These are phyloP conservation scores for Ictalurus punctatus DNA, from an alignment of 2,113 vertebrate species.

Conservation along the genomic window DNA sequence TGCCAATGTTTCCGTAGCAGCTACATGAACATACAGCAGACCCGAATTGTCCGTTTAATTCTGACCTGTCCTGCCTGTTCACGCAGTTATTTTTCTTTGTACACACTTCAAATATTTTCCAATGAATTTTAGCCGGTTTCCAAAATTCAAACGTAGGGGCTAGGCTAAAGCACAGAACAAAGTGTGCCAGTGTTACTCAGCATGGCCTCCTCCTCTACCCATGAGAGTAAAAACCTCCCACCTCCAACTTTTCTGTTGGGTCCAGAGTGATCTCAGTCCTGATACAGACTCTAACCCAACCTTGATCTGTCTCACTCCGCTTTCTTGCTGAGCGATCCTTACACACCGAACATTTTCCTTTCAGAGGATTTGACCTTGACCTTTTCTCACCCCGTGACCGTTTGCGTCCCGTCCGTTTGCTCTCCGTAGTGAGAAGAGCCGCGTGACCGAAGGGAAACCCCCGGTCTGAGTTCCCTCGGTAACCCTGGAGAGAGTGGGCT, in stretches of 20 bases:
- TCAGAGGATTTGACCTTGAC: neutral
- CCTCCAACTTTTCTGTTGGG: neutral
- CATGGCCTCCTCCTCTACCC: neutral
- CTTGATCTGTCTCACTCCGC: neutral
- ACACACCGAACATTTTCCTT: neutral
- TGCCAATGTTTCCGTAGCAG: neutral
- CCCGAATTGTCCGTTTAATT: neutral
- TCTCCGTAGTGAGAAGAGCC: neutral
- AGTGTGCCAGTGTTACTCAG: neutral
- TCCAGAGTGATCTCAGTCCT: neutral
- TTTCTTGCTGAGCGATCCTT: neutral
- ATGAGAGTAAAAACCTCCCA: neutral
- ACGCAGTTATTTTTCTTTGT: neutral
- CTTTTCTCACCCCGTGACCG: neutral
- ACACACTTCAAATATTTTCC: neutral
- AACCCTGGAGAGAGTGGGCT: conserved; percentile 70
- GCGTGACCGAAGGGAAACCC: conserved; percentile 69
- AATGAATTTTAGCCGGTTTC: neutral
- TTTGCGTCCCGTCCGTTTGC: neutral
- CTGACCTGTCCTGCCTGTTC: neutral
- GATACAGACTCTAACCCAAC: neutral
- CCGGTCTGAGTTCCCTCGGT: conserved; percentile 79
- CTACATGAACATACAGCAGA: neutral
- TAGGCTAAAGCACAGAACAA: neutral
- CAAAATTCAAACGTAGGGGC: neutral